A percentile compares a stretch with the other conserved stretches of the same genome.
These are phyloP conservation scores for Chamaetylas fuelleborni DNA, from an alignment of 2,113 vertebrate species.

Conservation along the genomic window DNA sequence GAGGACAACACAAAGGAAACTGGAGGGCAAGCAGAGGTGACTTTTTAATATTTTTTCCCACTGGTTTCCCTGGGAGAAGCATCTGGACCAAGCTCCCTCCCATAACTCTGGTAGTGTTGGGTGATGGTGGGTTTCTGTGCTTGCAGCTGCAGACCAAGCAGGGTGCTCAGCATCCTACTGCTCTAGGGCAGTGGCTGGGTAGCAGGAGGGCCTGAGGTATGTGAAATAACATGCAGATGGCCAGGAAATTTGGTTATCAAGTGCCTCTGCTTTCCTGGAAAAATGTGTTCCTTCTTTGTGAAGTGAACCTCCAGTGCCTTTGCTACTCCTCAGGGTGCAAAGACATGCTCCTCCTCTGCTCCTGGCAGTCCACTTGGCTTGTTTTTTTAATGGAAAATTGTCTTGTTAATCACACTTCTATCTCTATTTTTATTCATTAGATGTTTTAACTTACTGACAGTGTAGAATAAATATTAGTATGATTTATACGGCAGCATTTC, in stretches of 20 bases:
- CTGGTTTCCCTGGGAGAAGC: not conserved
- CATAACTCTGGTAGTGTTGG: not conserved
- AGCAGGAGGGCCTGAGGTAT: not conserved
- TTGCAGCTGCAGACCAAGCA: not conserved
- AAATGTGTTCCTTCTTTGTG: not conserved
- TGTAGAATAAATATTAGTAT: not conserved
- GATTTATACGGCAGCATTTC: not conserved
- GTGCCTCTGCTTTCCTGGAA: not conserved
- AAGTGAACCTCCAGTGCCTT: rapidly evolving
- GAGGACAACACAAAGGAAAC: not conserved
- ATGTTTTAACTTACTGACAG: not conserved
- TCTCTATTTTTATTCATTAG: not conserved
- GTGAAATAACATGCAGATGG: not conserved
- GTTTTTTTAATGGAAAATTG: not conserved
- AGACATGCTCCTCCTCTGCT: not conserved
- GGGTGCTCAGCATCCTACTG: not conserved
- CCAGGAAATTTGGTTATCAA: not conserved
- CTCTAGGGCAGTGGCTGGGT: not conserved
- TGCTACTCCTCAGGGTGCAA: rapidly evolving
- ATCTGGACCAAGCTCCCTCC: not conserved
- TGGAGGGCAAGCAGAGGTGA: not conserved
- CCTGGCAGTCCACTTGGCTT: not conserved
- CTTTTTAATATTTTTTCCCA: not conserved
- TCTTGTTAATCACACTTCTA: not conserved
- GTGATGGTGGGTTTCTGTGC: not conserved